Percentiles rank a stretch among this genome's conserved stretches.
Conservation (phyloP, 2,797 vertebrate species). For the Coilia nasus region DNA sequence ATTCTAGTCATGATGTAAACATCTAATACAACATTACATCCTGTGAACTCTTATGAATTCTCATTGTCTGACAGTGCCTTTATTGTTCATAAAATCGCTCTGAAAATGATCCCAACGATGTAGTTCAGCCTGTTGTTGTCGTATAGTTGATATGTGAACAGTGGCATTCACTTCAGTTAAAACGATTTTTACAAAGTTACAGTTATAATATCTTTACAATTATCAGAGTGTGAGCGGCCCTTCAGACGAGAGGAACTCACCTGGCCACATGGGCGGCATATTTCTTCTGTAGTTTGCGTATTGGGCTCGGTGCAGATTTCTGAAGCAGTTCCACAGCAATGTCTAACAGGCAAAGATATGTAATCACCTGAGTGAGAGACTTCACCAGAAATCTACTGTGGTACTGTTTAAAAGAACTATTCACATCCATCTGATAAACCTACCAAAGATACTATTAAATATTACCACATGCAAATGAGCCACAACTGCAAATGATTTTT, state of each 20-base stretch:
- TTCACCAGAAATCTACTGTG: not conserved
- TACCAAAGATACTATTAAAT: not conserved
- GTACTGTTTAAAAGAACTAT: not conserved
- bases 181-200: too few relatives aligned
- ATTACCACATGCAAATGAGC: not conserved
- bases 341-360: conserved; percentile 69
- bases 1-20: too few relatives aligned
- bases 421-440: not conserved
- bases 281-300: conserved; percentile 94
- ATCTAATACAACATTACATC: too few relatives aligned
- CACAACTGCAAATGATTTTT: not conserved
- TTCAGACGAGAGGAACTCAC: conserved; percentile 67
- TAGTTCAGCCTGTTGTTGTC: too few relatives aligned
- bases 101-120: too few relatives aligned
- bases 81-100: too few relatives aligned
- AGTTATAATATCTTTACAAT: too few relatives aligned
- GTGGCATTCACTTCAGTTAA: too few relatives aligned
- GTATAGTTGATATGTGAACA: too few relatives aligned
- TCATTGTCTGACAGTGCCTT: too few relatives aligned
- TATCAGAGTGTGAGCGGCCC: too few relatives aligned
- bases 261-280: conserved; percentile 93
- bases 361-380: not conserved
- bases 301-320: conserved; percentile 95
- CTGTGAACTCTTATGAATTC: too few relatives aligned
- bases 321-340: conserved; percentile 97